Base-by-base conservation (phyloP, 1,140 invertebrate species). In the Ceratina australensis region DNA sequence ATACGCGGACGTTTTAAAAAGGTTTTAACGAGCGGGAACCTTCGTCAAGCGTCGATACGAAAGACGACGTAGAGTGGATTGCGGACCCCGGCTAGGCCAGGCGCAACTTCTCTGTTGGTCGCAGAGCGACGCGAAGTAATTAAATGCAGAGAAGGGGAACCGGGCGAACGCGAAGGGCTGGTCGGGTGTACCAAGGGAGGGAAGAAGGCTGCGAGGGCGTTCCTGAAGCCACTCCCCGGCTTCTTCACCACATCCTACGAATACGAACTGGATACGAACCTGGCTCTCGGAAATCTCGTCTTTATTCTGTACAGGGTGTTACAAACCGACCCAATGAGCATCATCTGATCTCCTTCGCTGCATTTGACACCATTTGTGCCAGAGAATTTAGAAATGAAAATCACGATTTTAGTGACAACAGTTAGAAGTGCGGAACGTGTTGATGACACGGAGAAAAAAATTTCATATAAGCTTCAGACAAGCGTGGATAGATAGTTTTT, bases 161-260 rank as follows among this genome's bases (percentile, higher is more conserved):
- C 82, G 59, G 80, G 69, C 66, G 77, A 79, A 80, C 54, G 26
- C 75, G 78, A 84, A 87, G 87, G 85, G 80, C 74, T 72, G 72
- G 74, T 73, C 80, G 66, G 83, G 59, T 50, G 33, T 42, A 42
- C 33, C 33, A 80, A 74, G 78, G 83, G 79, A 82, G 81, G 86
- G 79, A 85, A 77, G 76, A 74, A 85, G 78, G 86, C 81, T 79
- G 80, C 80, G 87, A 89, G 88, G 89, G 90, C 90, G 89, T 90
- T 90, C 87, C 90, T 89, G 66, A 85, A 84, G 89, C 90, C 90
- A 90, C 89, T 89, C 89, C 89, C 87, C 84, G 77, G 76, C 66
- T 73, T 82, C 59, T 63, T 22, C 24, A 3, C 76, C 83, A 82
- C 82, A 81, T 73, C 84, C 83, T 78, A 79, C 33, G 33, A 42